A percentile compares a stretch with the other conserved stretches of the same genome.
phyloP scores from a whole-genome alignment of 2,113 vertebrate species.

The Tinamus guttatus region DNA sequence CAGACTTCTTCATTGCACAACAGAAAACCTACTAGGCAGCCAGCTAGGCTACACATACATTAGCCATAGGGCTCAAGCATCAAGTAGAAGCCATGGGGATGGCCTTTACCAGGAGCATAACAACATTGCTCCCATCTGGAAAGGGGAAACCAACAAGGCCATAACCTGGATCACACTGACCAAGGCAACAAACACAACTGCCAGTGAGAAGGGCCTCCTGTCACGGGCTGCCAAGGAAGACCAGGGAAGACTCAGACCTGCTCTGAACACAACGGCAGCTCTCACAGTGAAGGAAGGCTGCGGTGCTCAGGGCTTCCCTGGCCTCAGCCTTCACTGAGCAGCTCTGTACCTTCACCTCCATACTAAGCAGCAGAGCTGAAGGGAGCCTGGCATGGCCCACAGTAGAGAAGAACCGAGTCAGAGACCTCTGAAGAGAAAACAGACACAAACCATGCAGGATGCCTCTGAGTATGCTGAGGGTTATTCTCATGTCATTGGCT shows the following conservation, averaged over 20 bases:
- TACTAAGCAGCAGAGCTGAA: neutral
- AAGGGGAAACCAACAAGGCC: neutral
- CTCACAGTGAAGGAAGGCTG: neutral
- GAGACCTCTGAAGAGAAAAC: neutral
- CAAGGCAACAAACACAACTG: neutral
- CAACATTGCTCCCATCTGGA: neutral
- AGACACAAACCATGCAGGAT: neutral
- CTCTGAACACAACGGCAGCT: neutral
- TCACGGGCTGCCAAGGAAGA: neutral
- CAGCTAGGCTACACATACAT: neutral
- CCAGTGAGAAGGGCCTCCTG: neutral
- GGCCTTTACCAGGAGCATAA: neutral
- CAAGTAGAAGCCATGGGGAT: neutral
- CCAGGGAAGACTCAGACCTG: neutral
- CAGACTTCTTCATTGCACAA: neutral
- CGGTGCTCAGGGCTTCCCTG: neutral
- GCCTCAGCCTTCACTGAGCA: neutral
- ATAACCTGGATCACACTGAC: neutral
- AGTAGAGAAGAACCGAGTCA: neutral
- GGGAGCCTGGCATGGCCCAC: no score
- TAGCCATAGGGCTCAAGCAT: neutral
- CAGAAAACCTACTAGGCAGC: neutral
- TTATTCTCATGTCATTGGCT: neutral
- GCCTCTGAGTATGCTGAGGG: neutral
- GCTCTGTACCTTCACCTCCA: neutral